Conservation (phyloP, 2,113 vertebrate species). For the Prionailurus bengalensis region DNA sequence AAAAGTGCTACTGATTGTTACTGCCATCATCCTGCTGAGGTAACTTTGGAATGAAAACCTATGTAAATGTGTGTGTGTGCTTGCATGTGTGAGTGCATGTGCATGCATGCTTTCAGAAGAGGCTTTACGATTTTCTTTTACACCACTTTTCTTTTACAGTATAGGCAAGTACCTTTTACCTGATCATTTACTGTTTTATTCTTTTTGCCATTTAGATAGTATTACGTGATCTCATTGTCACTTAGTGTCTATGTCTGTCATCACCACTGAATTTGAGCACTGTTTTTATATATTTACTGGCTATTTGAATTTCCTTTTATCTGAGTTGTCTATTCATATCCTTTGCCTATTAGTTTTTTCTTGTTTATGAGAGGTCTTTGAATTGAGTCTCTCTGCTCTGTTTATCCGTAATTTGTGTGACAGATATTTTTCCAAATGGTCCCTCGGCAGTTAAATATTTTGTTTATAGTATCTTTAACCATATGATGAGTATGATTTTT, state of each 20-base stretch:
- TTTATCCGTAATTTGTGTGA: neutral
- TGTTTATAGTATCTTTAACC: slow-evolving; percentile 1
- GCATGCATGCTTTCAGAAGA: neutral
- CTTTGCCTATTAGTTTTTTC: neutral
- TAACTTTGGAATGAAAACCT: neutral
- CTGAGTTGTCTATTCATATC: neutral
- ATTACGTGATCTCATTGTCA: neutral
- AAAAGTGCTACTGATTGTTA: neutral
- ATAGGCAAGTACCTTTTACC: neutral
- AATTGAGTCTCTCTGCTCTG: neutral
- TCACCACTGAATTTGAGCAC: neutral
- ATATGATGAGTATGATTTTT: neutral
- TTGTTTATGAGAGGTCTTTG: neutral
- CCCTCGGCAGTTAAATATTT: neutral
- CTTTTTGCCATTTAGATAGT: slow-evolving; percentile 31
- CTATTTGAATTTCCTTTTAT: neutral
- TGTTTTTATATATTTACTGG: neutral
- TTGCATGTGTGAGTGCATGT: neutral
- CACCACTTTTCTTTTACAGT: neutral
- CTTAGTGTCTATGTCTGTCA: neutral
- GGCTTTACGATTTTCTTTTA: neutral
- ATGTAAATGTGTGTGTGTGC: neutral
- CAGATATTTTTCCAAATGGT: neutral
- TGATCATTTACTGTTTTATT: neutral
- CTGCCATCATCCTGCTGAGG: neutral